phyloP scores from a whole-genome alignment of 2,113 vertebrate genomes.

The Dipodomys merriami region DNA sequence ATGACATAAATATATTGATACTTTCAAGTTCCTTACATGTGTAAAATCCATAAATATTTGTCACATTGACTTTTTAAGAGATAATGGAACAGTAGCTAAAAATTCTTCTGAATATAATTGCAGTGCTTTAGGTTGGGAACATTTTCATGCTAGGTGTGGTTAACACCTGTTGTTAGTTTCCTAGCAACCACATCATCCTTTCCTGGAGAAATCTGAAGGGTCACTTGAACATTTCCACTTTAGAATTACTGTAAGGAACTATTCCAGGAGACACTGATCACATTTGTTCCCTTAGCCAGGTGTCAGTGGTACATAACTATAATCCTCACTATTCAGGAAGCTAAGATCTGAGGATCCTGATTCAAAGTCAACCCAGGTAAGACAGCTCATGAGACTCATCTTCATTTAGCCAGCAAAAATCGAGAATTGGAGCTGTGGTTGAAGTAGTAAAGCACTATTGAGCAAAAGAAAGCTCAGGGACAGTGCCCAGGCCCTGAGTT shows the following conservation, averaged over 20 bases:
- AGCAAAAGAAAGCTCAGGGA: no score
- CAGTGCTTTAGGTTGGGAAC: conserved; percentile 50
- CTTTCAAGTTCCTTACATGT: not conserved
- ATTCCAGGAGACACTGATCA: not conserved
- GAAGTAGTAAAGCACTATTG: no score
- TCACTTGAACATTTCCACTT: conserved; percentile 51
- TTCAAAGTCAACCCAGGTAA: no score
- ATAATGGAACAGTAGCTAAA: conserved; percentile 56
- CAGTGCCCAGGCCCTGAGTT: no score
- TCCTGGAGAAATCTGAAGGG: conserved; percentile 44
- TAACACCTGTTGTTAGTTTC: conserved; percentile 64
- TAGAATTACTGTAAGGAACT: conserved; percentile 7
- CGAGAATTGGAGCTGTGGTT: no score
- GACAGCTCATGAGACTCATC: no score
- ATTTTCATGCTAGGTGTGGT: conserved; percentile 50
- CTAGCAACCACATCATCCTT: conserved; percentile 63
- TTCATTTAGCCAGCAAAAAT: no score
- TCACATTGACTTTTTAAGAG: conserved; percentile 56
- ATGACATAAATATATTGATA: not conserved
- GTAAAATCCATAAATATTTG: conserved; percentile 58
- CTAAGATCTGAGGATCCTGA: no score
- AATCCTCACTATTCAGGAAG: no score
- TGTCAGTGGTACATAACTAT: no score
- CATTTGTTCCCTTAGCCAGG: not conserved
- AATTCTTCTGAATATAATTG: conserved; percentile 63